Percentiles rank a stretch among this genome's conserved stretches.
Conservation (phyloP, 1,140 invertebrate species). For the Drosophila triauraria region DNA sequence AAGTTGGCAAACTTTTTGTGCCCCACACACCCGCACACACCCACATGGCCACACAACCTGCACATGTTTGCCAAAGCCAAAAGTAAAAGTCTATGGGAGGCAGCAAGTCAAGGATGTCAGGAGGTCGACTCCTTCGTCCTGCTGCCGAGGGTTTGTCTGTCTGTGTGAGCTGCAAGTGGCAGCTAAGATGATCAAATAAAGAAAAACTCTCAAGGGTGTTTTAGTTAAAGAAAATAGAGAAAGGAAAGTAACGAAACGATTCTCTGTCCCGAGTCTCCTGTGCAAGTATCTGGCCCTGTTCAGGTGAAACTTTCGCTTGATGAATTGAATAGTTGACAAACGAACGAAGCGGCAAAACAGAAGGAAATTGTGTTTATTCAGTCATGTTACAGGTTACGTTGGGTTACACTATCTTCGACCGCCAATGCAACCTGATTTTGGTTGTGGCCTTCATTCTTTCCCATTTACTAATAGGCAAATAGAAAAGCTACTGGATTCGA, state of each 20-base stretch:
- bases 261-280: conserved; percentile 8
- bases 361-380: conserved; percentile 81
- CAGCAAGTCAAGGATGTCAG: conserved; percentile 79
- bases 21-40: conserved; percentile 44
- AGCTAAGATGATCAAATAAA: conserved; percentile 84
- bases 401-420: conserved; percentile 3
- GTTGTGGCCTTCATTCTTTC: background rate
- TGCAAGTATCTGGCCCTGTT: conserved; percentile 29
- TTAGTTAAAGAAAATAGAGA: conserved; percentile 79
- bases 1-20: conserved; percentile 79
- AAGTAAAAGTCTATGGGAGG: conserved; percentile 80
- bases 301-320: conserved; percentile 74
- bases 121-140: conserved; percentile 69
- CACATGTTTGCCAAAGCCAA: conserved; percentile 74
- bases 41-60: conserved; percentile 29
- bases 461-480: background rate
- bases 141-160: conserved; percentile 35
- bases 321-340: conserved; percentile 83
- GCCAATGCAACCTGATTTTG: background rate
- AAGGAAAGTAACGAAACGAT: conserved; percentile 72
- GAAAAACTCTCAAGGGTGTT: conserved; percentile 77
- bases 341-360: conserved; percentile 70
- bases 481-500: background rate
- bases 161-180: conserved; percentile 72
- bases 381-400: conserved; percentile 73